phyloP scores from a whole-genome alignment of 2,888 invertebrate species.

The Neria commutata region DNA sequence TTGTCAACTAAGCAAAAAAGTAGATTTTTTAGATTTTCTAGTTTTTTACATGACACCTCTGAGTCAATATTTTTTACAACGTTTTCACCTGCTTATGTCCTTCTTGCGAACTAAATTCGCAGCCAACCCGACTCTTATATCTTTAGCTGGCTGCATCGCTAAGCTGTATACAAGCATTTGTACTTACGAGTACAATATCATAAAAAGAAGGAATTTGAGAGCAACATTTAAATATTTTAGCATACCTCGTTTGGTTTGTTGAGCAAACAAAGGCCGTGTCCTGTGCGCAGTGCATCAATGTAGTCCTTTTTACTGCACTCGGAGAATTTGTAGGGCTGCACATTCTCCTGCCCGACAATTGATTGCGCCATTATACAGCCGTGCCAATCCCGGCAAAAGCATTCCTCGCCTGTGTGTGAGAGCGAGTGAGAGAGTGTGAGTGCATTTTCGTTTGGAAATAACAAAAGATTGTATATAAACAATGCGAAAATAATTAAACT shows the following conservation, averaged over 20 bases:
- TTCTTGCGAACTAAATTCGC: no score
- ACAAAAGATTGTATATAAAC: conserved; percentile 1
- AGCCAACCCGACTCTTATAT: no score
- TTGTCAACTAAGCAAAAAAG: no score
- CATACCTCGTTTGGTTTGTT: conserved; percentile 92
- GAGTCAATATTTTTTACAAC: no score
- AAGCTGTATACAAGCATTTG: no score
- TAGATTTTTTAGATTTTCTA: no score
- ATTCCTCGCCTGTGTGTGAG: conserved; percentile 76
- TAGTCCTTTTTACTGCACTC: conserved; percentile 93
- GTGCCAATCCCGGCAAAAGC: conserved; percentile 92
- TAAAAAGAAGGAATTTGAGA: conserved; percentile 10
- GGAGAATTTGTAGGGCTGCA: conserved; percentile 96
- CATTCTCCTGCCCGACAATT: conserved; percentile 87
- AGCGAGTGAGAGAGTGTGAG: conserved; percentile 16
- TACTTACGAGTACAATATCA: no score
- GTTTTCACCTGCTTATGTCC: no score
- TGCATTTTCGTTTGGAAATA: no score
- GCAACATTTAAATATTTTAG: conserved; percentile 12
- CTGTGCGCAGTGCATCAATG: conserved; percentile 83
- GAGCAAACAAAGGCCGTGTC: conserved; percentile 88
- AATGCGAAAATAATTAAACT: no score
- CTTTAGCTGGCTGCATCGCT: no score
- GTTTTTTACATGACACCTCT: no score
- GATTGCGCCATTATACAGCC: conserved; percentile 95